A percentile compares a stretch with the other conserved stretches of the same genome.
Conservation (phyloP, 2,888 invertebrate genomes). For the Cheilosia grossa region DNA sequence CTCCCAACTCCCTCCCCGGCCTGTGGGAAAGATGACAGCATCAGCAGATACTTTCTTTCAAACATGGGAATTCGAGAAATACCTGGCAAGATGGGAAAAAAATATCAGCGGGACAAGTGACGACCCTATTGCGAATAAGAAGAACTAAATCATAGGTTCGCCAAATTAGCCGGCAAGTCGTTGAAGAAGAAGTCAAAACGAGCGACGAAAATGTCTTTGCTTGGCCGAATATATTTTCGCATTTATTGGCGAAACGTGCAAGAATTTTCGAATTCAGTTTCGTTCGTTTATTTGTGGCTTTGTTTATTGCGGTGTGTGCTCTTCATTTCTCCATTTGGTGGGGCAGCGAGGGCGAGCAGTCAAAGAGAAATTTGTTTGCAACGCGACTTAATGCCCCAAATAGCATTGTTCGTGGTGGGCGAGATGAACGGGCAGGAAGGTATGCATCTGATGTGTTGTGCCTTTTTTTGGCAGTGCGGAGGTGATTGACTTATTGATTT, state of each 20-base stretch:
- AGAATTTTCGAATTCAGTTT: constrained; percentile 58
- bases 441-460: constrained; percentile 4
- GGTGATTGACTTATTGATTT: constrained; percentile 63
- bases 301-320: constrained; percentile 6
- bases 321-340: neutral
- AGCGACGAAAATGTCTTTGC: constrained; percentile 40
- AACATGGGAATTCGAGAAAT: constrained; percentile 38
- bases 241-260: constrained; percentile 66
- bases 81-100: constrained; percentile 1
- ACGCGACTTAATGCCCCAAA: constrained; percentile 66
- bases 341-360: constrained; percentile 14
- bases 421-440: no score
- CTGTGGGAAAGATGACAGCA: constrained; percentile 9
- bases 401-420: constrained; percentile 22
- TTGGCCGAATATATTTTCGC: constrained; percentile 64
- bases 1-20: neutral
- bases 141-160: constrained; percentile 48
- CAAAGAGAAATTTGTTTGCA: constrained; percentile 60
- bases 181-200: constrained; percentile 27
- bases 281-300: constrained; percentile 5
- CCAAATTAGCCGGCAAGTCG: constrained; percentile 55
- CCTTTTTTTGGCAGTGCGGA: neutral
- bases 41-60: constrained; percentile 56
- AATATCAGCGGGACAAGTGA: constrained; percentile 3
- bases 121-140: constrained; percentile 16